A percentile compares a stretch with the other conserved stretches of the same genome.
These are phyloP conservation scores for Knipowitschia caucasica DNA, from an alignment of 2,797 vertebrate species.

Conservation along the genomic window DNA sequence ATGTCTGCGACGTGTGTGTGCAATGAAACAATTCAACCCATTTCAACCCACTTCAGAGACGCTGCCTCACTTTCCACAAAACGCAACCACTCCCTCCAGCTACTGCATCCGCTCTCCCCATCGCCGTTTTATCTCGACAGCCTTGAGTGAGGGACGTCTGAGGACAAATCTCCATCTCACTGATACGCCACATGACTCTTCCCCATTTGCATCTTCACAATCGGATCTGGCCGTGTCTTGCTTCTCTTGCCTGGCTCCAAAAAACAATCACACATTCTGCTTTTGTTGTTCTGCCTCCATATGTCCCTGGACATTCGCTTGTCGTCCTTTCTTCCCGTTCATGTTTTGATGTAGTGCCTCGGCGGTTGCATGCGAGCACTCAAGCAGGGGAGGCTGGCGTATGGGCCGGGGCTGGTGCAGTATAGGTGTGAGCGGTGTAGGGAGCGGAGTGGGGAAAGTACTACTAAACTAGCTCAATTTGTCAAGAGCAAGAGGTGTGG, in stretches of 20 bases:
- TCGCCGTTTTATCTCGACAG: slow-evolving; percentile 64
- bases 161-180: slow-evolving; percentile 54
- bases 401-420: slow-evolving; percentile 36
- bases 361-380: slow-evolving; percentile 62
- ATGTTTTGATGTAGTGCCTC: slow-evolving; percentile 54
- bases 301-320: slow-evolving; percentile 28
- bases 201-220: slow-evolving; percentile 52
- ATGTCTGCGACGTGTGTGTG: no score
- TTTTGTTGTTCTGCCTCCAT: slow-evolving; percentile 42
- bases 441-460: slow-evolving; percentile 50
- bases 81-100: slow-evolving; percentile 41
- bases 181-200: slow-evolving; percentile 25
- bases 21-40: slow-evolving; percentile 1
- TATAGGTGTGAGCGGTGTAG: slow-evolving; percentile 29
- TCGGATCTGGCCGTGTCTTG: slow-evolving; percentile 58
- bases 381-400: slow-evolving; percentile 62
- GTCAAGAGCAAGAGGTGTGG: slow-evolving; percentile 66
- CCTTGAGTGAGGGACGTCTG: slow-evolving; percentile 52
- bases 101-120: slow-evolving; percentile 57
- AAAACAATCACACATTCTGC: slow-evolving; percentile 63
- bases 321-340: slow-evolving; percentile 38
- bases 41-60: slow-evolving; percentile 7
- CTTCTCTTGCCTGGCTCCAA: slow-evolving; percentile 51
- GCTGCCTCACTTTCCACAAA: slow-evolving; percentile 23
- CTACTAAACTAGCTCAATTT: slow-evolving; percentile 72